Conservation (phyloP, 2,888 invertebrate species). For the Geotrupes spiniger region DNA sequence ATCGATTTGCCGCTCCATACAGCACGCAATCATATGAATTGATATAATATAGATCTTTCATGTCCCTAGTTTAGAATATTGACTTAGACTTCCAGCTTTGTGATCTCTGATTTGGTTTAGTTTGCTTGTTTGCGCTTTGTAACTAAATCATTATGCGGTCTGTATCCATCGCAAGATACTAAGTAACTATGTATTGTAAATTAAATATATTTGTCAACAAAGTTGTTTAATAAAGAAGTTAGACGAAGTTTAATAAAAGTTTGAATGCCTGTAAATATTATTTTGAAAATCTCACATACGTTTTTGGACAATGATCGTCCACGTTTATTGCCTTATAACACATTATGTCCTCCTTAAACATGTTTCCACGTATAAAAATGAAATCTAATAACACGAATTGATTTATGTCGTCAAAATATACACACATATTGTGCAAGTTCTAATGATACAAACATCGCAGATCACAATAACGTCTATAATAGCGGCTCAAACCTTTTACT, state of each 20-base stretch:
- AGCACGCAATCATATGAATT: constrained; percentile 19
- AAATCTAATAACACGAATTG: constrained; percentile 12
- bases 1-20: constrained; percentile 18
- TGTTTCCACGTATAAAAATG: neutral
- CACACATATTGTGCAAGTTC: constrained; percentile 7
- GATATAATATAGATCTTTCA: constrained; percentile 25
- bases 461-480: constrained; percentile 25
- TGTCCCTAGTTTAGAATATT: constrained; percentile 27
- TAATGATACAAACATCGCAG: constrained; percentile 32
- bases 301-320: constrained; percentile 7
- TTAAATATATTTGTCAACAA: too few relatives aligned
- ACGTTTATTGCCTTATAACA: neutral
- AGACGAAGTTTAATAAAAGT: too few relatives aligned
- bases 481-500: constrained; percentile 33
- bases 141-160: constrained; percentile 18
- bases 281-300: too few relatives aligned
- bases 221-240: too few relatives aligned
- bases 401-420: constrained; percentile 1
- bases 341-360: too few relatives aligned
- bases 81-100: constrained; percentile 26
- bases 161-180: neutral
- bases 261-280: too few relatives aligned
- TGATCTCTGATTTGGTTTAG: constrained; percentile 19
- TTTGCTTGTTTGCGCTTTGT: constrained; percentile 17
- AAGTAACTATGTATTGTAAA: too few relatives aligned